Evolutionary conservation across 1,140 invertebrate genomes (phyloP).

Genomic region (Contarinia nasturtii): DNA sequence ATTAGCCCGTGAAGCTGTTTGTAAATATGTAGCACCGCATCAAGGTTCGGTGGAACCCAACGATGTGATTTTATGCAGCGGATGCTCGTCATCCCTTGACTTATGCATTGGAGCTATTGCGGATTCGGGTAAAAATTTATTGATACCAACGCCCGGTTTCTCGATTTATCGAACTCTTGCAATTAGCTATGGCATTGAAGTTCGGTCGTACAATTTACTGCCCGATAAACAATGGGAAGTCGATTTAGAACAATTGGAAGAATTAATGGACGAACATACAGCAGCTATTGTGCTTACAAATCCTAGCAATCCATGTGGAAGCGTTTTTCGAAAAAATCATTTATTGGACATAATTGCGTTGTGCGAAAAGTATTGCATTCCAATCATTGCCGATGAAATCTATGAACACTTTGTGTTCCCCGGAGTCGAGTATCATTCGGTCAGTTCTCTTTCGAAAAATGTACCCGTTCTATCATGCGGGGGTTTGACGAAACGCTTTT

Average conservation of each 20-base stretch:
- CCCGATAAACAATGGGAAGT: constrained; percentile 74
- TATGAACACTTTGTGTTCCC: constrained; percentile 76
- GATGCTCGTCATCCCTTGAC: constrained; percentile 82
- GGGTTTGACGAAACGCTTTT: constrained; percentile 77
- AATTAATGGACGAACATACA: constrained; percentile 70
- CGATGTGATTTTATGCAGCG: constrained; percentile 80
- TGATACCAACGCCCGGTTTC: constrained; percentile 63
- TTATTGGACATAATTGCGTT: constrained; percentile 57
- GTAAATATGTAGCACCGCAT: constrained; percentile 46
- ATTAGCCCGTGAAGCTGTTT: constrained; percentile 55
- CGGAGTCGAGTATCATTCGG: constrained; percentile 52
- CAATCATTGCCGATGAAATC: constrained; percentile 85
- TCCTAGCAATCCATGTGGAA: constrained; percentile 92
- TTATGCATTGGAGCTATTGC: constrained; percentile 70
- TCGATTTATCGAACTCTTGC: constrained; percentile 62
- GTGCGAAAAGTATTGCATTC: constrained; percentile 58
- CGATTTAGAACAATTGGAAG: constrained; percentile 67
- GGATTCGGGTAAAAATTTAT: constrained; percentile 66
- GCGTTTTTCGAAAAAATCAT: constrained; percentile 64
- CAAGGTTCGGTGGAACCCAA: constrained; percentile 40
- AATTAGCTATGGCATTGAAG: constrained; percentile 56
- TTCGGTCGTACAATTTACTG: constrained; percentile 63
- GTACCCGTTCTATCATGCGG: constrained; percentile 80
- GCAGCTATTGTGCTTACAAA: constrained; percentile 86
- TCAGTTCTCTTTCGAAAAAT: constrained; percentile 58